Percentiles rank a stretch among this genome's conserved stretches.
Conservation (phyloP, 2,113 vertebrate genomes). For the Ginglymostoma cirratum region DNA sequence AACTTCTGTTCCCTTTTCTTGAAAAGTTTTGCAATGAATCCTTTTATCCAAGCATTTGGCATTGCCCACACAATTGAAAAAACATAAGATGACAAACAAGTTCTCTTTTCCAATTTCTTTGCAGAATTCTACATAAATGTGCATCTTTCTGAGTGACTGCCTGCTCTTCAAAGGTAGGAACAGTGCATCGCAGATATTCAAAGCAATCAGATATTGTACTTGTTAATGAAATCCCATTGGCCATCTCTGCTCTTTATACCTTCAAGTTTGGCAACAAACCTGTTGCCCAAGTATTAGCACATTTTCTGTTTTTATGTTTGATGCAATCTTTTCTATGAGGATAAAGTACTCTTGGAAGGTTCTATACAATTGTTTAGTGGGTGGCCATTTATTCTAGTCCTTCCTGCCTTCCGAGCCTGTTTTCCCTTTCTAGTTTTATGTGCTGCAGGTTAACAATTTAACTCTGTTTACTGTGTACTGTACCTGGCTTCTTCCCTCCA, state of each 20-base stretch:
- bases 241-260: neutral
- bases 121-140: neutral
- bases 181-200: neutral
- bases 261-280: neutral
- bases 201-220: neutral
- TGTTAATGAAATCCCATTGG: neutral
- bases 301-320: neutral
- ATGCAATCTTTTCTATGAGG: neutral
- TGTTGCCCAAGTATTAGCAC: neutral
- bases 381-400: neutral
- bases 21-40: neutral
- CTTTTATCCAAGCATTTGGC: neutral
- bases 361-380: neutral
- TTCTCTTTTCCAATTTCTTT: neutral
- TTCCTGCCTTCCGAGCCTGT: neutral
- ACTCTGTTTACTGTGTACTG: neutral
- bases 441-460: neutral
- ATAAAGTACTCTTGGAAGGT: neutral
- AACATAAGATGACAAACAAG: neutral
- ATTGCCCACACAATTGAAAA: neutral
- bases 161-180: neutral
- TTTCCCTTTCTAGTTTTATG: neutral
- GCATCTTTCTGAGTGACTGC: no score
- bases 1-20: neutral
- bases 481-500: constrained; percentile 99